Conservation (phyloP, 1,140 invertebrate species). For the Belonocnema kinseyi region DNA sequence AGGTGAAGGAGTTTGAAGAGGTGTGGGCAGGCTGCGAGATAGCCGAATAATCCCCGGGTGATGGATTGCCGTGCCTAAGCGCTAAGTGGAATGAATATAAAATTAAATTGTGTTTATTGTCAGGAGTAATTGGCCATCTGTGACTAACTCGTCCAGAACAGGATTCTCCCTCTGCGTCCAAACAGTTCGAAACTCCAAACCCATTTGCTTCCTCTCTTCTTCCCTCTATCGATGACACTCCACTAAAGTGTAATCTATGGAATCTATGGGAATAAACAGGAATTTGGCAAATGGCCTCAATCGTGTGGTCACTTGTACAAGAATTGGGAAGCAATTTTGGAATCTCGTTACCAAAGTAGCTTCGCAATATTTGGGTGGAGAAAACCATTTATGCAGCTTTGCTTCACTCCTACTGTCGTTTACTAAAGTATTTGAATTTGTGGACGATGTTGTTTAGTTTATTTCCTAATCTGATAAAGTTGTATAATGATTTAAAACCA, state of each 20-base stretch:
- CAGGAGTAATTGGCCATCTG: constrained; percentile 72
- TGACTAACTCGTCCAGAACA: constrained; percentile 58
- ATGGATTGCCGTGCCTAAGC: constrained; percentile 67
- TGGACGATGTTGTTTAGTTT: no score
- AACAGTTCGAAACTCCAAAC: background rate
- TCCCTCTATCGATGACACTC: background rate
- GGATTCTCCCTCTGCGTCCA: constrained; percentile 33
- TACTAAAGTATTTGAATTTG: no score
- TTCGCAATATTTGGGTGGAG: no score
- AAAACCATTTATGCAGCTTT: background rate
- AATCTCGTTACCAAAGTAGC: background rate
- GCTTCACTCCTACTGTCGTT: background rate
- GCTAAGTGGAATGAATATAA: constrained; percentile 72
- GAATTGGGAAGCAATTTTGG: background rate
- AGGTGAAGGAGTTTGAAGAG: constrained; percentile 45
- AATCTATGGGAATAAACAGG: background rate
- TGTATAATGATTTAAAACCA: no score
- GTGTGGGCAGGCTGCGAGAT: constrained; percentile 63
- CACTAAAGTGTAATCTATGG: background rate
- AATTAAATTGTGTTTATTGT: constrained; percentile 74
- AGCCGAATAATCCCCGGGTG: constrained; percentile 69
- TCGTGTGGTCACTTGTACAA: background rate
- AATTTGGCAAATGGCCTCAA: background rate
- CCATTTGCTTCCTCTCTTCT: background rate
- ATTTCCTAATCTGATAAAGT: no score